Percentiles rank a stretch among this genome's conserved stretches.
Conservation (phyloP, 2,888 invertebrate species). For the Argyra leucocephala region DNA sequence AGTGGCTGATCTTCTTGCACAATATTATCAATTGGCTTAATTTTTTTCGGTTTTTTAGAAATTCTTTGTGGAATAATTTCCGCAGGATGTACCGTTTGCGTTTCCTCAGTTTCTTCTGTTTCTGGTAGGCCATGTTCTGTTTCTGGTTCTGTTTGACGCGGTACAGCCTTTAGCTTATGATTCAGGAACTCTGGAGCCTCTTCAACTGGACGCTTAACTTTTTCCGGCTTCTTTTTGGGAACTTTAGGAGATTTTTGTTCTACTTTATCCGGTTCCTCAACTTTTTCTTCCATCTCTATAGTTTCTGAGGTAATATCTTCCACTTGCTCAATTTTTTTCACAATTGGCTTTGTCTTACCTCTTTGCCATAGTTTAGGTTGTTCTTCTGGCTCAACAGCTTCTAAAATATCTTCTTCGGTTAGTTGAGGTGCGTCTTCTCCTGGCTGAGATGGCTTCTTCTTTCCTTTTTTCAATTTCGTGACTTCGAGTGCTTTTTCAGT, state of each 20-base stretch:
- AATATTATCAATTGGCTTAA: not conserved
- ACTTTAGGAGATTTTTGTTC: constrained; percentile 11
- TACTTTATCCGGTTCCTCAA: constrained; percentile 23
- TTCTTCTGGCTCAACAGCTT: constrained; percentile 26
- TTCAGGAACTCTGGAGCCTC: not conserved
- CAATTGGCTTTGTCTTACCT: constrained; percentile 30
- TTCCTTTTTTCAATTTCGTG: no score
- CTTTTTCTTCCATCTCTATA: constrained; percentile 32
- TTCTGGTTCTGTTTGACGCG: constrained; percentile 37
- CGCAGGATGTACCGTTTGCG: no score
- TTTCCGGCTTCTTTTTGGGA: not conserved
- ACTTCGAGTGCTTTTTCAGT: no score
- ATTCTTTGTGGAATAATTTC: no score
- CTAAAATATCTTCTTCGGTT: constrained; percentile 29
- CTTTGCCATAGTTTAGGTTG: constrained; percentile 31
- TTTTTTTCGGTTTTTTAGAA: not conserved
- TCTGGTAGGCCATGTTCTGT: constrained; percentile 39
- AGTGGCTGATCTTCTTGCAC: constrained; percentile 13
- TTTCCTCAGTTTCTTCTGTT: constrained; percentile 32
- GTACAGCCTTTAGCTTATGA: not conserved
- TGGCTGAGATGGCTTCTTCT: constrained; percentile 15
- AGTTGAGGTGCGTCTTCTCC: constrained; percentile 23
- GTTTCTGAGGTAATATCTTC: constrained; percentile 39
- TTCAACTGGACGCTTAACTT: not conserved
- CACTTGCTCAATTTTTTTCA: constrained; percentile 37